phyloP scores from a whole-genome alignment of 2,888 invertebrate species.

The Rhamphomyia laevipes region DNA sequence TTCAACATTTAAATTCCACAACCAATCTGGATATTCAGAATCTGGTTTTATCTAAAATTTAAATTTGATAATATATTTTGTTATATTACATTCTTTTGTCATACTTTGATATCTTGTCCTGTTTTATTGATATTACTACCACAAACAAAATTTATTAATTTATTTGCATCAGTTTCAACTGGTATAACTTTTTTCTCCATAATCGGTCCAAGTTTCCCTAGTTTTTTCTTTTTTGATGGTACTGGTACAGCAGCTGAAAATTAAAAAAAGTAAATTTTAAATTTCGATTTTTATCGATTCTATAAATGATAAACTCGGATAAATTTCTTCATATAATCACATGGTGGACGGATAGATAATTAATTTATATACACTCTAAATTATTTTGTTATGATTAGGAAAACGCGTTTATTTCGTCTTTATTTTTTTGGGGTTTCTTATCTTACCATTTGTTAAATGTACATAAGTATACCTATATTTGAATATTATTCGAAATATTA shows the following conservation, averaged over 20 bases:
- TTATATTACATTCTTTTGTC: neutral
- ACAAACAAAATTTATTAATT: constrained; percentile 64
- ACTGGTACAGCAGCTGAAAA: neutral
- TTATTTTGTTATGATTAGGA: too few relatives aligned
- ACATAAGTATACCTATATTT: too few relatives aligned
- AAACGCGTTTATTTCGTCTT: too few relatives aligned
- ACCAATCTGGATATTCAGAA: constrained; percentile 83
- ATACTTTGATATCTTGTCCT: constrained; percentile 65
- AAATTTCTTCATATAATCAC: too few relatives aligned
- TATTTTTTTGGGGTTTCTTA: too few relatives aligned
- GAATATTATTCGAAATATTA: too few relatives aligned
- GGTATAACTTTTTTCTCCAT: constrained; percentile 62
- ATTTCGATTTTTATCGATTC: too few relatives aligned
- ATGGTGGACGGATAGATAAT: too few relatives aligned
- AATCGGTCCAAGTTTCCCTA: constrained; percentile 46
- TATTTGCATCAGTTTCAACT: constrained; percentile 73
- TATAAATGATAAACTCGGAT: too few relatives aligned
- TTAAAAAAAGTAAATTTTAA: too few relatives aligned
- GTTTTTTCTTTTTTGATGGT: constrained; percentile 45
- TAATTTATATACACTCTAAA: too few relatives aligned
- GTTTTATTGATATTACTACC: constrained; percentile 74
- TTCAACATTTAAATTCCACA: constrained; percentile 65
- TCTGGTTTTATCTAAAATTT: constrained; percentile 49
- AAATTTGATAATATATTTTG: neutral
- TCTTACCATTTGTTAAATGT: too few relatives aligned